These are phyloP conservation scores for Geococcyx californianus DNA, from an alignment of 2,113 vertebrate species.

Conservation along the genomic window DNA sequence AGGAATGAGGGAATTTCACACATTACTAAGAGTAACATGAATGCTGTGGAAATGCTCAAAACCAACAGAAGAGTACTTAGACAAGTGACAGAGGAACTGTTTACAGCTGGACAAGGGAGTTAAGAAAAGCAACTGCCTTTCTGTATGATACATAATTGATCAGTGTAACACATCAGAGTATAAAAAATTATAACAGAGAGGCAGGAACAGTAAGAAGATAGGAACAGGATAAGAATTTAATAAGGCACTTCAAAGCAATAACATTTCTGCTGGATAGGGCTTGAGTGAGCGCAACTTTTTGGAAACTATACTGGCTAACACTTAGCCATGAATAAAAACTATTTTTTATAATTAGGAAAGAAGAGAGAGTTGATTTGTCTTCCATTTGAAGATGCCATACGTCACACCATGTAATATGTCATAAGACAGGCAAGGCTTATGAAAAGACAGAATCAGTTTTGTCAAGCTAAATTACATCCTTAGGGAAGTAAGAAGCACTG, in stretches of 20 bases:
- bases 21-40: neutral
- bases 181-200: neutral
- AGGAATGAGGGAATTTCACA: neutral
- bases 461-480: neutral
- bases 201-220: neutral
- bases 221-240: neutral
- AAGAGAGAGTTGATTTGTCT: neutral
- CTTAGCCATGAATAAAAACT: neutral
- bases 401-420: neutral
- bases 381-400: neutral
- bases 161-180: neutral
- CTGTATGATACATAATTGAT: neutral
- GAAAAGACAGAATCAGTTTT: neutral
- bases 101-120: neutral
- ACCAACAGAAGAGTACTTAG: neutral
- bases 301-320: neutral
- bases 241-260: neutral
- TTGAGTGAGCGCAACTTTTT: neutral
- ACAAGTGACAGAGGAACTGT: neutral
- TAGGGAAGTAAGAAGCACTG: neutral
- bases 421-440: neutral
- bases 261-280: neutral
- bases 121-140: conserved; percentile 3
- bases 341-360: neutral
- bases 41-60: neutral